Conservation (phyloP, 92 coral and sea anemone species). For the Anthopleura xanthogrammica region DNA sequence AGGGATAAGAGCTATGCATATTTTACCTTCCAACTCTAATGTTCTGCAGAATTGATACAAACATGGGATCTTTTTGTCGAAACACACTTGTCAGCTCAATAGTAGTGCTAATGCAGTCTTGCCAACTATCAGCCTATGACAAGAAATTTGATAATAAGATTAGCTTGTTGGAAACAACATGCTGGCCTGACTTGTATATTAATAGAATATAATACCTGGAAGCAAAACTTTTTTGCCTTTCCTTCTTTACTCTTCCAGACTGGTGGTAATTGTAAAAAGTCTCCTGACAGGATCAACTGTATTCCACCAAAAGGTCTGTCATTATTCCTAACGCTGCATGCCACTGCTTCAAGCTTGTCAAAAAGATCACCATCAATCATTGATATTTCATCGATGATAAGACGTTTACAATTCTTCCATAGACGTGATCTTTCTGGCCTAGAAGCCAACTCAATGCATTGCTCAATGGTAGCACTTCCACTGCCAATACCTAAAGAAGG, state of each 20-base stretch:
- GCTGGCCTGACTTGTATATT: background rate
- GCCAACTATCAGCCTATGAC: constrained; percentile 82
- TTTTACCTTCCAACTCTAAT: constrained; percentile 93
- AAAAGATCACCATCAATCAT: constrained; percentile 90
- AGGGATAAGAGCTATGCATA: background rate
- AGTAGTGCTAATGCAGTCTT: constrained; percentile 76
- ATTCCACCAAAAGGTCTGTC: constrained; percentile 98
- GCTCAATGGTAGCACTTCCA: constrained; percentile 70
- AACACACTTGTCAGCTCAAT: constrained; percentile 84
- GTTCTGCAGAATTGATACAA: constrained; percentile 86
- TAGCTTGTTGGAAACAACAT: background rate
- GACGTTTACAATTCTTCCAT: constrained; percentile 85
- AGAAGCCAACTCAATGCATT: constrained; percentile 83
- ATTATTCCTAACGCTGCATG: constrained; percentile 72
- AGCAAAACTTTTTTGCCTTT: constrained; percentile 82
- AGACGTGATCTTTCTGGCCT: constrained; percentile 70
- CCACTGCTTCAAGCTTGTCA: constrained; percentile 93
- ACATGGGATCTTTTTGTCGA: constrained; percentile 88
- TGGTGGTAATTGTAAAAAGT: constrained; percentile 96
- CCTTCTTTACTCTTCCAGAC: constrained; percentile 68
- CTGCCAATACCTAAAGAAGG: constrained; percentile 79
- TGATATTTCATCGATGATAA: constrained; percentile 96
- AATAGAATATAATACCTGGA: constrained; percentile 63
- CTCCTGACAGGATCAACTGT: constrained; percentile 93
- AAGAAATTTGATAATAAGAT: too few relatives aligned